A percentile compares a stretch with the other conserved stretches of the same genome.
Conservation (phyloP, 2,888 invertebrate genomes). For the Ectemnius cavifrons region DNA sequence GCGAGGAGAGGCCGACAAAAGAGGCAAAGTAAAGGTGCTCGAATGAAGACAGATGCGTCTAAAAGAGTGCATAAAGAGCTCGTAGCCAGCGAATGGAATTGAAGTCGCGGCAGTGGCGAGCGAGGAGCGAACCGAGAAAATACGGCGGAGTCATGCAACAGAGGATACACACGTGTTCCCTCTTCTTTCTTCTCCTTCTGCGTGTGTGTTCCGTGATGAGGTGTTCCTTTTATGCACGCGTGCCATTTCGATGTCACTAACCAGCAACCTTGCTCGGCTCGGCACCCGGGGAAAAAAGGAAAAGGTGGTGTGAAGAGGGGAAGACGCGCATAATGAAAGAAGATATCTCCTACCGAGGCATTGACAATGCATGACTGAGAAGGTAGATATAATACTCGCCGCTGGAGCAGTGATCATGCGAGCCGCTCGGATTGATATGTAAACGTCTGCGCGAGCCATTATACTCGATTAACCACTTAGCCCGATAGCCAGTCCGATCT, state of each 20-base stretch:
- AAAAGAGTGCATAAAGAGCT: not conserved
- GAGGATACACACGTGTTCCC: not conserved
- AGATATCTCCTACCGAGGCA: not conserved
- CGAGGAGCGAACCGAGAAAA: not conserved
- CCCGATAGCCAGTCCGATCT: not conserved
- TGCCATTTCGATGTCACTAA: conserved; percentile 44
- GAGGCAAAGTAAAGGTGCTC: not conserved
- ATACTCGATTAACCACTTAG: conserved; percentile 42
- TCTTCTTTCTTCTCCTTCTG: too few species aligned
- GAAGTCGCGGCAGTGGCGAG: not conserved
- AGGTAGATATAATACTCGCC: conserved; percentile 14
- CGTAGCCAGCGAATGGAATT: not conserved
- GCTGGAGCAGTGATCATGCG: conserved; percentile 17
- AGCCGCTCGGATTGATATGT: conserved; percentile 41
- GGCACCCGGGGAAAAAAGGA: conserved; percentile 13
- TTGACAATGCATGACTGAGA: not conserved
- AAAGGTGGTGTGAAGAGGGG: conserved; percentile 21
- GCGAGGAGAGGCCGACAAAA: conserved; percentile 1
- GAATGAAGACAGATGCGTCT: conserved; percentile 17
- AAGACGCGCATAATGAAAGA: conserved; percentile 13
- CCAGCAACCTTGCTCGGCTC: conserved; percentile 27
- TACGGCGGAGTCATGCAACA: not conserved
- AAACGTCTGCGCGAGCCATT: conserved; percentile 40
- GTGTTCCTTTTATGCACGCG: conserved; percentile 25
- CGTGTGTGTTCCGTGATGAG: not conserved